Conservation (phyloP, 37 sponge, comb jelly and placozoan genomes). For the Cliona cf. orientalis region DNA sequence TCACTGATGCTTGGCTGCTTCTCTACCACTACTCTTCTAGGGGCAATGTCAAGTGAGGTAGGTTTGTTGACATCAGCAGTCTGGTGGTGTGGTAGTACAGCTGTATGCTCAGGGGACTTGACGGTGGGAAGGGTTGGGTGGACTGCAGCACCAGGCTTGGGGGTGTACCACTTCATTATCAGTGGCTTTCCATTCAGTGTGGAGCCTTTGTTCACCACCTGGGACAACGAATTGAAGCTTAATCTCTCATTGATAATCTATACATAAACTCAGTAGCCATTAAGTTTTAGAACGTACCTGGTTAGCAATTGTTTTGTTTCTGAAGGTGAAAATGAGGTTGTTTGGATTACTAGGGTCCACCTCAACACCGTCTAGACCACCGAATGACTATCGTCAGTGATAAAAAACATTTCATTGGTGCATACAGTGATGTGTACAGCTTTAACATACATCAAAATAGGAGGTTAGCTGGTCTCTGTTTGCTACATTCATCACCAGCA, state of each 20-base stretch:
- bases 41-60: neutral
- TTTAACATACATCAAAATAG: constrained; percentile 65
- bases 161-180: constrained; percentile 87
- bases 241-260: neutral
- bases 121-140: neutral
- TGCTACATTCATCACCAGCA: constrained; percentile 61
- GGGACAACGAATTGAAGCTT: neutral
- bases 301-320: constrained; percentile 54
- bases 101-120: neutral
- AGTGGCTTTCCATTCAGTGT: constrained; percentile 75
- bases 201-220: constrained; percentile 63
- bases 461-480: constrained; percentile 52
- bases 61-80: neutral
- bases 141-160: constrained; percentile 8
- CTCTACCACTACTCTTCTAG: neutral
- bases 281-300: constrained; percentile 40
- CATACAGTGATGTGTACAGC: neutral
- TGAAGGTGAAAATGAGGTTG: constrained; percentile 83
- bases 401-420: neutral
- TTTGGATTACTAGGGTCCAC: constrained; percentile 55
- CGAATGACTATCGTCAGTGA: constrained; percentile 78
- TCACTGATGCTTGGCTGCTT: neutral
- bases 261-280: neutral
- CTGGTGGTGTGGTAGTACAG: no score
- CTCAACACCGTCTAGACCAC: constrained; percentile 60